Evolutionary conservation across 1,140 invertebrate genomes (phyloP).

Genomic region (Saccostrea cuccullata): DNA sequence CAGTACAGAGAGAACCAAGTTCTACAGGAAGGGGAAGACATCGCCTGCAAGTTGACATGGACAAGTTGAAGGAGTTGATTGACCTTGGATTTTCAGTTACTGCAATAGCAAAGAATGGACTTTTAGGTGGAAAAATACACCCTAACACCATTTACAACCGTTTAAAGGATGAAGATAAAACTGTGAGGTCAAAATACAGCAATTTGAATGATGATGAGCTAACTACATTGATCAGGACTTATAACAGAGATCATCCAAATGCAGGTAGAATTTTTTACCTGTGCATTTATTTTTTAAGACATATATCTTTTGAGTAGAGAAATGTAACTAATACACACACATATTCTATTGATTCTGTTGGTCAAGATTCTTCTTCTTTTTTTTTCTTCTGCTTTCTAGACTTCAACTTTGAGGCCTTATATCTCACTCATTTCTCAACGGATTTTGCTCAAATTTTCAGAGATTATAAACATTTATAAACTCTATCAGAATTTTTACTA

Average conservation of each 20-base stretch:
- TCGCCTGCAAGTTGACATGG: constrained; percentile 4
- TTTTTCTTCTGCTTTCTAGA: too few relatives aligned
- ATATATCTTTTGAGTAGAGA: neutral
- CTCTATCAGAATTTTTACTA: too few relatives aligned
- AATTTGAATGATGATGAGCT: constrained; percentile 10
- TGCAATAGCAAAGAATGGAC: constrained; percentile 24
- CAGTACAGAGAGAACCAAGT: too few relatives aligned
- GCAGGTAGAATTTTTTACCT: neutral
- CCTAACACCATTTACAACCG: neutral
- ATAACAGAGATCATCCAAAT: constrained; percentile 45
- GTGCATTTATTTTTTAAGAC: neutral
- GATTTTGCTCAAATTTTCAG: too few relatives aligned
- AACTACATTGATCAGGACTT: neutral
- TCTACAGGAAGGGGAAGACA: too few relatives aligned
- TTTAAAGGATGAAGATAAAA: constrained; percentile 6
- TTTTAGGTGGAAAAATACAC: constrained; percentile 27
- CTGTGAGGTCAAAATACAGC: neutral
- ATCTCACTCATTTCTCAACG: too few relatives aligned
- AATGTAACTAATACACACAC: too few relatives aligned
- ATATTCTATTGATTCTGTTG: too few relatives aligned
- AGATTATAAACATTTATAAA: too few relatives aligned
- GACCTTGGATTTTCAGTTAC: constrained; percentile 24
- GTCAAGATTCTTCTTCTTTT: too few relatives aligned
- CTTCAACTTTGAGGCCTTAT: too few relatives aligned
- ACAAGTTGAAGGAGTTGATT: constrained; percentile 9